These are phyloP conservation scores for Hyperoplus immaculatus DNA, from an alignment of 2,797 vertebrate genomes.

Conservation along the genomic window DNA sequence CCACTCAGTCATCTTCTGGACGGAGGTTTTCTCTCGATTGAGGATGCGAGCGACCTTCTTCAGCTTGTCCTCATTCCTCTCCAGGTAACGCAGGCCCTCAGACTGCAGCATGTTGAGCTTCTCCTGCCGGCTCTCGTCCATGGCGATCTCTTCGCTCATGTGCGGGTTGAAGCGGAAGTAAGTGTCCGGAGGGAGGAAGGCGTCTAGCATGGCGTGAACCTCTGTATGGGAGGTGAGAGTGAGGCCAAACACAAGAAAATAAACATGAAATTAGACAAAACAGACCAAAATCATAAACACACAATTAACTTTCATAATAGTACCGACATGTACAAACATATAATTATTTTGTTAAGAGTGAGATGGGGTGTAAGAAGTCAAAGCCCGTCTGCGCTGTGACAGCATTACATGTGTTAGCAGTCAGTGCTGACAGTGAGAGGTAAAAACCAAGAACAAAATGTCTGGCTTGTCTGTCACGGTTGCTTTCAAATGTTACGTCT, in stretches of 20 bases:
- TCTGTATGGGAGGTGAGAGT: slow-evolving; percentile 81
- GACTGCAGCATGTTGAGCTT: slow-evolving; percentile 91
- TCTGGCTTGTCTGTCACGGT: slow-evolving; percentile 45
- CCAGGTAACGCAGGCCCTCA: slow-evolving; percentile 91
- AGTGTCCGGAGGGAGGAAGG: slow-evolving; percentile 91
- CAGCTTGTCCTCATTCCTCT: slow-evolving; percentile 95
- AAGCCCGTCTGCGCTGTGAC: slow-evolving; percentile 27
- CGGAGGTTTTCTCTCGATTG: slow-evolving; percentile 88
- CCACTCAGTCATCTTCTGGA: slow-evolving; percentile 92
- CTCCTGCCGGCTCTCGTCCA: slow-evolving; percentile 95
- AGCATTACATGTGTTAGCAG: slow-evolving; percentile 34
- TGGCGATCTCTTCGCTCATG: slow-evolving; percentile 92
- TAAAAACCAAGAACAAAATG: slow-evolving; percentile 46
- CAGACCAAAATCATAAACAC: slow-evolving; percentile 25
- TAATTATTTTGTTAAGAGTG: slow-evolving; percentile 24
- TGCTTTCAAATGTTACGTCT: slow-evolving; percentile 54
- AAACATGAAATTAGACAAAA: slow-evolving; percentile 13
- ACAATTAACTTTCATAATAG: slow-evolving; percentile 46
- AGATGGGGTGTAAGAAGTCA: slow-evolving; percentile 20
- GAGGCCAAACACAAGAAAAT: slow-evolving; percentile 17
- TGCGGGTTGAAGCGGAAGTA: slow-evolving; percentile 99
- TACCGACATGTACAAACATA: slow-evolving; percentile 56
- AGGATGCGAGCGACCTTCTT: slow-evolving; percentile 89
- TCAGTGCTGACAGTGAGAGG: slow-evolving; percentile 36
- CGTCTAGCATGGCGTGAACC: slow-evolving; percentile 95